Base-by-base conservation (phyloP, 2,888 invertebrate genomes). In the Drosophila antonietae region DNA sequence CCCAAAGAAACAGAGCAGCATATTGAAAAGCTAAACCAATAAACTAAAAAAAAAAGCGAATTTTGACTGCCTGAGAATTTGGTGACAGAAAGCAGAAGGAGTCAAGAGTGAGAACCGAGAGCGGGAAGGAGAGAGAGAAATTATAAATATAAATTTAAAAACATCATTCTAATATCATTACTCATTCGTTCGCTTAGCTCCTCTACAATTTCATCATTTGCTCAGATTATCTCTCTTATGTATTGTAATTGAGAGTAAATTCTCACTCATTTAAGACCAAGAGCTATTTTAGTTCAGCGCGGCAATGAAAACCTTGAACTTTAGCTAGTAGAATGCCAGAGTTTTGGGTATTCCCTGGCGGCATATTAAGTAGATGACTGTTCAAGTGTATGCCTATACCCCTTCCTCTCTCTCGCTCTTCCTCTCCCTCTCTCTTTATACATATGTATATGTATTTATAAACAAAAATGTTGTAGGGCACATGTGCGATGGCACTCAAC, bases 401-500 rank as follows among this genome's bases (percentile, higher is more conserved):
- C 6, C 28, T 28, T 5, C 5, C 33, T n/a, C 6, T 0, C n/a
- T 51, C 63, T 65, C 60, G 66, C 28, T 6, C 28, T 5, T 6
- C 3, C 28, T 28, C 9, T 33, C 33, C n/a, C 6, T 0, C n/a
- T 18, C 63, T 67, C 62, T 72, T 67, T 67, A 73, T 65, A 78
- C 44, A 20, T 12, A 31, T 9, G 31, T 2, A 10, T 18, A 12
- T 57, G 23, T 78, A 73, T 73, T 73, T 73, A 73, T 69, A 86
- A 73, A 68, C 65, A 53, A 78, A 73, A 73, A 68, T 70, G 61
- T 31, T 61, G 52, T 61, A 52, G 49, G 59, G 56, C 70, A 80
- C 80, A 84, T 87, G 85, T 87, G 83, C 71, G 70, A 56, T 67
- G 80, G 51, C 73, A 78, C 68, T 51, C 83, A 84, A 84, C 84